A percentile compares a stretch with the other conserved stretches of the same genome.
phyloP scores from a whole-genome alignment of 2,113 vertebrate genomes.

The Sander vitreus region DNA sequence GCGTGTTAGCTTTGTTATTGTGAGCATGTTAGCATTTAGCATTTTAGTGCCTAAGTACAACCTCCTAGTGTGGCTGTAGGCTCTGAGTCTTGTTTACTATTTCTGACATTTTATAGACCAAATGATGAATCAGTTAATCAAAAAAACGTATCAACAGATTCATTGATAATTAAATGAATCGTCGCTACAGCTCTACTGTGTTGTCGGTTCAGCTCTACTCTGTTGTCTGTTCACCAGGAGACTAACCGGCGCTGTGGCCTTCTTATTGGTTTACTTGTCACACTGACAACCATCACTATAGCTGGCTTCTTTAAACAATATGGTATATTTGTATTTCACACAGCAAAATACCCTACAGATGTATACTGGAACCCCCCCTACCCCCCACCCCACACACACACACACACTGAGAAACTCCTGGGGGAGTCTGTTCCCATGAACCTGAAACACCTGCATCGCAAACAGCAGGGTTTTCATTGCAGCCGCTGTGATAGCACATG shows the following conservation, averaged over 20 bases:
- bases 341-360: constrained; percentile 14
- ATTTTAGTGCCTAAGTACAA: too few relatives aligned
- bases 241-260: neutral
- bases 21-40: neutral
- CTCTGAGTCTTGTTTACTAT: neutral
- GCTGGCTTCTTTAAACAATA: neutral
- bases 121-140: neutral
- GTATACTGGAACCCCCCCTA: neutral
- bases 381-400: neutral
- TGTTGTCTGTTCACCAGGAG: neutral
- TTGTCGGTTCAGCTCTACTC: neutral
- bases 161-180: neutral
- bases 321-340: constrained; percentile 19
- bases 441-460: constrained; percentile 81
- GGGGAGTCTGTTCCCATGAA: constrained; percentile 82
- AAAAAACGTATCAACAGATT: too few relatives aligned
- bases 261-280: neutral
- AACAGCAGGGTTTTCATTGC: constrained; percentile 62
- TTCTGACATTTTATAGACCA: neutral
- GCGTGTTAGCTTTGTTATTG: too few relatives aligned
- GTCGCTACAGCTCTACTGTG: neutral
- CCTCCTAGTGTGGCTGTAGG: too few relatives aligned
- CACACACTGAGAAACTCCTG: constrained; percentile 70
- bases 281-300: neutral
- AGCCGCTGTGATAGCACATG: constrained; percentile 65